phyloP scores from a whole-genome alignment of 2,797 vertebrate species.

The Oceanodroma leucorhoa region DNA sequence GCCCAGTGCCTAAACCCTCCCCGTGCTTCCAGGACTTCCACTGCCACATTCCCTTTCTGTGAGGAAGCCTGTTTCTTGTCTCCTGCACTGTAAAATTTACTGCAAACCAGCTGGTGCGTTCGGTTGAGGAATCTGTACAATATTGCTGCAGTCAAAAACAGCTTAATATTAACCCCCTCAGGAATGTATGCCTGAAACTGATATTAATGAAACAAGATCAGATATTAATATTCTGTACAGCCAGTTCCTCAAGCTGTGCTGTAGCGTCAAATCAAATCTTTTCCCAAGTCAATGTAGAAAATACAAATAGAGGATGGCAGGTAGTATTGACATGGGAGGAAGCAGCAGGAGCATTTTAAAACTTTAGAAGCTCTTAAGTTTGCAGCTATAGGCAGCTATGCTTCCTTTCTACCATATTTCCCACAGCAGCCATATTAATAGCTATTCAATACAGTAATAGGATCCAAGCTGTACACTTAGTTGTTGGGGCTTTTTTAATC shows the following conservation, averaged over 20 bases:
- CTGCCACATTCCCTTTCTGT: background rate
- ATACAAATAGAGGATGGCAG: conserved; percentile 9
- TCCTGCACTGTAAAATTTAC: background rate
- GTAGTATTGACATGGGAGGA: background rate
- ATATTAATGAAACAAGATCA: conserved; percentile 53
- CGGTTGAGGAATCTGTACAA: conserved; percentile 16
- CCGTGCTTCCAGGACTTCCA: background rate
- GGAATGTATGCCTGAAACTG: conserved; percentile 49
- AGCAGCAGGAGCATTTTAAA: background rate
- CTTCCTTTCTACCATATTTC: background rate
- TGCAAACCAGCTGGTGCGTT: conserved; percentile 49
- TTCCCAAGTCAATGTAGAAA: background rate
- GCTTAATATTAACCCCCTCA: conserved; percentile 41
- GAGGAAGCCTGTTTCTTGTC: conserved; percentile 23
- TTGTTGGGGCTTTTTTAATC: conserved; percentile 18
- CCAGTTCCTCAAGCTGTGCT: conserved; percentile 28
- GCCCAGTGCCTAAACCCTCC: background rate
- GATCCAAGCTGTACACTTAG: conserved; percentile 1
- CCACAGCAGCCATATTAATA: background rate
- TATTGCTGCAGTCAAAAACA: conserved; percentile 39
- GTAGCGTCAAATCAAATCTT: conserved; percentile 27
- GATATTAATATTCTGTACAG: conserved; percentile 49
- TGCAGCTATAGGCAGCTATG: background rate
- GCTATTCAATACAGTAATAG: conserved; percentile 33
- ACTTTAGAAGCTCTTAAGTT: background rate